A percentile compares a stretch with the other conserved stretches of the same genome.
phyloP scores from a whole-genome alignment of 2,797 vertebrate species.

The Anisognathus igniventris region DNA sequence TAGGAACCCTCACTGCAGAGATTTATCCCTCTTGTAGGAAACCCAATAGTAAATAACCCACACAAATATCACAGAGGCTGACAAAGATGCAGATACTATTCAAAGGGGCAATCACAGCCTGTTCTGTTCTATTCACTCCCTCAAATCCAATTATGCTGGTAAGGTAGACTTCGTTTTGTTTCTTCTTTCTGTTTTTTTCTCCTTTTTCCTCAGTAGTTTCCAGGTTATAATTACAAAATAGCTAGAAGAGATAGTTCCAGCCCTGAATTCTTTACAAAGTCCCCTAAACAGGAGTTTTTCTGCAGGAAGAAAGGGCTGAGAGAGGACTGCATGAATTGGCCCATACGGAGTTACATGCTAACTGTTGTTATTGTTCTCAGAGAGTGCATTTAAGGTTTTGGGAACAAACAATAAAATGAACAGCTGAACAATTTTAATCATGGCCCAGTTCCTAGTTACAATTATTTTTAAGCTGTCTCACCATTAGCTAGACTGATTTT shows the following conservation, averaged over 20 bases:
- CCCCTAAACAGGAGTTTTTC: conserved; percentile 39
- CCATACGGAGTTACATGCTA: conserved; percentile 63
- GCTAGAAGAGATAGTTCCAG: not conserved
- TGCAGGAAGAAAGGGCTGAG: conserved; percentile 36
- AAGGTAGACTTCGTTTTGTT: not conserved
- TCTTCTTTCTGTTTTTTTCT: not conserved
- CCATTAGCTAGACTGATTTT: conserved; percentile 9
- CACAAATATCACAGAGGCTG: not conserved
- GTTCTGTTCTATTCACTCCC: not conserved
- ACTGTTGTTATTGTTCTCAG: conserved; percentile 72
- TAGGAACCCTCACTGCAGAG: not conserved
- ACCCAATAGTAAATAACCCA: not conserved
- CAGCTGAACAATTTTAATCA: conserved; percentile 64
- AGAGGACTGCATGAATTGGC: conserved; percentile 52
- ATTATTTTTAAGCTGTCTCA: conserved; percentile 66
- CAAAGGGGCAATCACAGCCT: not conserved
- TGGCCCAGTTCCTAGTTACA: conserved; percentile 67
- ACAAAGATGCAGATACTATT: not conserved
- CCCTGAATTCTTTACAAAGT: not conserved
- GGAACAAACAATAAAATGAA: conserved; percentile 73
- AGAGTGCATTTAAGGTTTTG: conserved; percentile 74
- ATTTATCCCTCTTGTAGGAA: not conserved
- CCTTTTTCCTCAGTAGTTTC: not conserved
- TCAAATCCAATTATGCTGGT: not conserved
- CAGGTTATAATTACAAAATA: not conserved